Conservation (phyloP, 1,140 invertebrate species). For the Zaprionus camerounensis region DNA sequence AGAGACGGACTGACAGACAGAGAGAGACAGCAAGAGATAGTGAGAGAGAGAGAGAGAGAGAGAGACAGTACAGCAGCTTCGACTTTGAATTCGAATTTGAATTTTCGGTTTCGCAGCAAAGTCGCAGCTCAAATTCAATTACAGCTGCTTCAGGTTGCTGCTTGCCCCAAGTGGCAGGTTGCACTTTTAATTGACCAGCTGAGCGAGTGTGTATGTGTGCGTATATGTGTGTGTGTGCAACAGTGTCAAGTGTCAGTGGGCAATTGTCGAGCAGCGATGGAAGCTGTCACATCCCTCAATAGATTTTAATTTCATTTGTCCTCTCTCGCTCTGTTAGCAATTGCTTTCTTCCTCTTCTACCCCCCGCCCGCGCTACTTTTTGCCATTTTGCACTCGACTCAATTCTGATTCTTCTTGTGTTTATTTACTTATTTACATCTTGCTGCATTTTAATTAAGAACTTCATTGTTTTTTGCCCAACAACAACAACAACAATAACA, state of each 20-base stretch:
- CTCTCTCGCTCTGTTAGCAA: not conserved
- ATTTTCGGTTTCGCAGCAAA: conserved; percentile 7
- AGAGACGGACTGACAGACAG: conserved; percentile 54
- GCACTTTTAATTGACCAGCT: conserved; percentile 37
- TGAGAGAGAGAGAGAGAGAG: not conserved
- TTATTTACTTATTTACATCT: conserved; percentile 52
- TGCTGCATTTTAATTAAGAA: conserved; percentile 75
- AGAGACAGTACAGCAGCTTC: not conserved
- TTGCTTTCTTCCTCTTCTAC: not conserved
- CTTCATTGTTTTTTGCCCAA: conserved; percentile 51
- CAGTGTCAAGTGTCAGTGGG: conserved; percentile 22
- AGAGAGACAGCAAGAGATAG: not conserved
- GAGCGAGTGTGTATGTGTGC: not conserved
- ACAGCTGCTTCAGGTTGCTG: conserved; percentile 35
- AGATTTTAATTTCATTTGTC: conserved; percentile 35
- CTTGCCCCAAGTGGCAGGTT: conserved; percentile 15
- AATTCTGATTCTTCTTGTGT: conserved; percentile 15
- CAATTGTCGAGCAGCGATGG: conserved; percentile 15
- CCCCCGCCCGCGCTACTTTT: not conserved
- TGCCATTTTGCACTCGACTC: conserved; percentile 9
- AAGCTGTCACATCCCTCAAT: conserved; percentile 21
- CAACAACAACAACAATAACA: not conserved
- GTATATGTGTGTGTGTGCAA: conserved; percentile 4
- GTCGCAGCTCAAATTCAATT: conserved; percentile 29
- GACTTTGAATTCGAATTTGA: not conserved